Evolutionary conservation across 2,113 vertebrate species (phyloP).

Genomic region (Oreotragus oreotragus): DNA sequence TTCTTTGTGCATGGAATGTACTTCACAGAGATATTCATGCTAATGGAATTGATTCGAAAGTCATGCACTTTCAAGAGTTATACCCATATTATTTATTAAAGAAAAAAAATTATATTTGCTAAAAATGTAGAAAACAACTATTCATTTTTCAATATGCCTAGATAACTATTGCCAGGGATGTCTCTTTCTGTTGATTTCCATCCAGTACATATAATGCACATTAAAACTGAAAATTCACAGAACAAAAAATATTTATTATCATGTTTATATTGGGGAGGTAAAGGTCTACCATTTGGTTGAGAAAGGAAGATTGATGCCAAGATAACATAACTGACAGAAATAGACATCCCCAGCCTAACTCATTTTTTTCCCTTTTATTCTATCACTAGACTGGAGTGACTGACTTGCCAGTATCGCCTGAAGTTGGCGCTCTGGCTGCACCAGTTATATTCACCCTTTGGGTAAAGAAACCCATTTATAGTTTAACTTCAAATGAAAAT

Average conservation of each 20-base stretch:
- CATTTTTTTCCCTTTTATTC: neutral
- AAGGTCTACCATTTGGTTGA: neutral
- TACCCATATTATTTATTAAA: neutral
- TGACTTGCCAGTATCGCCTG: neutral
- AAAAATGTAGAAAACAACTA: neutral
- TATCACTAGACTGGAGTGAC: neutral
- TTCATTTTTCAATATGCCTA: slow-evolving; percentile 15
- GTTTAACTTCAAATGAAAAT: neutral
- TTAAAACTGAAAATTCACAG: slow-evolving; percentile 20
- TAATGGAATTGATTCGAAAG: neutral
- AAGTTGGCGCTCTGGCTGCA: neutral
- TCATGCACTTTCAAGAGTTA: neutral
- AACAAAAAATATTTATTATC: slow-evolving; percentile 36
- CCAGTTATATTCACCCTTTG: neutral
- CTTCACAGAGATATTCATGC: slow-evolving; percentile 1
- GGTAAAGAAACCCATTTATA: neutral
- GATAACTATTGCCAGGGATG: neutral
- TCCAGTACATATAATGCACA: neutral
- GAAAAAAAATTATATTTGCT: slow-evolving; percentile 18
- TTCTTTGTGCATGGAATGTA: neutral
- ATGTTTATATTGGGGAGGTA: neutral
- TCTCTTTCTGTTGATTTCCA: neutral
- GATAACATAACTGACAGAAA: neutral
- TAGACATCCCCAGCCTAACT: neutral
- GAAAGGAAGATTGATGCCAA: neutral